Base-by-base conservation (phyloP, 2,797 vertebrate species). In the Aulostomus chinensis region DNA sequence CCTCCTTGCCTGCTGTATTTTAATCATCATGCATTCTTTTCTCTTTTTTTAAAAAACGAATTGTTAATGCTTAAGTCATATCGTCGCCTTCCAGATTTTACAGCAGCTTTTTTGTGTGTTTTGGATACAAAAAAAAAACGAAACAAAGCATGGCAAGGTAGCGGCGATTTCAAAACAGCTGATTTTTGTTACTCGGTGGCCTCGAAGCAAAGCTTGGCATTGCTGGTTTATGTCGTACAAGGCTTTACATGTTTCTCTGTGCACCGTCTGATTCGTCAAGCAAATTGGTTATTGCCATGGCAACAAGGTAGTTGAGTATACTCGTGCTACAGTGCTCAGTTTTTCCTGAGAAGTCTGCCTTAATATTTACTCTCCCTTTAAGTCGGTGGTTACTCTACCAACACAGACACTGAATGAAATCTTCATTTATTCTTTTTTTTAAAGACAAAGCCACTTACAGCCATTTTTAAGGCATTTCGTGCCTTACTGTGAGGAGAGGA, bases 361-460 rank as follows among this genome's bases (percentile, higher is more conserved):
- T 37, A 31, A 16, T 9, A 15, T 7, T 55, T 22, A 8, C 49
- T 49, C 31, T 70, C 68, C 62, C 60, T 78, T 74, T 73, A 77
- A 75, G 64, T 68, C 75, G 58, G 42, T 11, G 60, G 76, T 55
- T 68, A 46, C 59, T 65, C 50, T 57, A 46, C 37, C 43, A 55
- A 47, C 67, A 61, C 29, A 51, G 66, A 68, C 68, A 54, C 39
- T 54, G 68, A 78, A 71, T 56, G 54, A 69, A 35, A 56, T 24
- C 40, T 42, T 36, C 6, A 37, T 12, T 35, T 5, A n/a, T n/a
- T n/a, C n/a, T 29, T 14, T 28, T 18, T 7, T 25, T 58, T 54
- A 34, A 56, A 37, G 39, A 31, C 51, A 34, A 68, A 68, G 37
- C 63, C 57, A 49, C 41, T 9, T 55, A 30, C 52, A 50, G 65